A percentile compares a stretch with the other conserved stretches of the same genome.
These are phyloP conservation scores for Python bivittatus DNA, from an alignment of 2,113 vertebrate genomes.

Conservation along the genomic window DNA sequence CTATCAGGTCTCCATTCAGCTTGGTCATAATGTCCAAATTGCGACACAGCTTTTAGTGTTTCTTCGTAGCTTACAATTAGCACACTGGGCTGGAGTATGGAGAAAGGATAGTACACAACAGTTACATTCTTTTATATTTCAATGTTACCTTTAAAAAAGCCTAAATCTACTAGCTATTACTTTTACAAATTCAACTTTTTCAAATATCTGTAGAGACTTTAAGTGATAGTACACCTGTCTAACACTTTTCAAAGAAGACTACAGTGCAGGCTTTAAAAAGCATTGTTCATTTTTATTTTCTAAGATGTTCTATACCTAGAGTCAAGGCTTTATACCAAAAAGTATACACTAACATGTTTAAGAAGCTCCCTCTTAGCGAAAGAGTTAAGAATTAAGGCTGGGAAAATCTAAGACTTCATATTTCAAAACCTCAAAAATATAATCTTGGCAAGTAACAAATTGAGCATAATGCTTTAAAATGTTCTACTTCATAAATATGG, in stretches of 20 bases:
- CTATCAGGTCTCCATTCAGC: constrained; percentile 94
- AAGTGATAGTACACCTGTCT: too few relatives aligned
- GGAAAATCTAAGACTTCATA: neutral
- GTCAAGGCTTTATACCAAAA: neutral
- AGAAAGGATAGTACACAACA: constrained; percentile 9
- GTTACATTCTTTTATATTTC: neutral
- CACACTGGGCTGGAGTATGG: constrained; percentile 86
- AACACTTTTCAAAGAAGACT: neutral
- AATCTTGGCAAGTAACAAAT: neutral
- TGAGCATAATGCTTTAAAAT: neutral
- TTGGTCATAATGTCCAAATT: constrained; percentile 90
- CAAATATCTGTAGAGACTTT: neutral
- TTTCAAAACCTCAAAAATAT: neutral
- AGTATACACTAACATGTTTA: neutral
- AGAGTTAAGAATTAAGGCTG: neutral
- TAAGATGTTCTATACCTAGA: neutral
- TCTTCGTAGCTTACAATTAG: constrained; percentile 96
- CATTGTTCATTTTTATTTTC: neutral
- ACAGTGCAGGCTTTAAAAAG: neutral
- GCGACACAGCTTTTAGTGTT: constrained; percentile 85
- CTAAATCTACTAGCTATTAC: neutral
- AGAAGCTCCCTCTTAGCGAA: neutral
- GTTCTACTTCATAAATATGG: neutral
- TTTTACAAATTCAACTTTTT: neutral
- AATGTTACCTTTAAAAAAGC: neutral